These are phyloP conservation scores for Cheirogaleus medius DNA, from an alignment of 2,113 vertebrate species.

Conservation along the genomic window DNA sequence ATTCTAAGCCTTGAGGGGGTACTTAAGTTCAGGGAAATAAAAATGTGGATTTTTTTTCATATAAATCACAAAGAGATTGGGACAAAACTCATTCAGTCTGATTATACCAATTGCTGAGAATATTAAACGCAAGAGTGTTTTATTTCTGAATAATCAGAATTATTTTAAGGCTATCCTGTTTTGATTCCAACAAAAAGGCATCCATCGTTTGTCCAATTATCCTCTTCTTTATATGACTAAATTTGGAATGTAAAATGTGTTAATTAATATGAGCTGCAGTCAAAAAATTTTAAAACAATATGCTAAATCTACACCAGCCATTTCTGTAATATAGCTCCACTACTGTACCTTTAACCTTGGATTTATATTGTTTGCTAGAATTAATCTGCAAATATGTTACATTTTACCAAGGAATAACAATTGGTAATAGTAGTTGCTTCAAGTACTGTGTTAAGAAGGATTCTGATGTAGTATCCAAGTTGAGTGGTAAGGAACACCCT, in stretches of 20 bases:
- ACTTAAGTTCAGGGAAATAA: conserved; percentile 43
- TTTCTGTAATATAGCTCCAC: background rate
- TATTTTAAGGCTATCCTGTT: conserved; percentile 67
- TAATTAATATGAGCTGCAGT: background rate
- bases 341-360: conserved; percentile 21
- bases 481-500: background rate
- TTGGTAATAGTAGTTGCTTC: background rate
- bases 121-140: conserved; percentile 67
- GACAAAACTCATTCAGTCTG: conserved; percentile 50
- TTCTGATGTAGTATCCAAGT: background rate
- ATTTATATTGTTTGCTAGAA: background rate
- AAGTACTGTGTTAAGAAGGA: background rate
- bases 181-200: conserved; percentile 20
- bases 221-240: background rate
- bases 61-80: conserved; percentile 22
- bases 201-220: background rate
- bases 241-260: background rate
- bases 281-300: background rate
- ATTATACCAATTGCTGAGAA: conserved; percentile 67
- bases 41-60: background rate
- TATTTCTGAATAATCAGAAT: conserved; percentile 65
- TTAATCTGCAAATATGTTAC: background rate
- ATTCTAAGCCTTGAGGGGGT: conserved; percentile 39
- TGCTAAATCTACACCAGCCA: background rate
- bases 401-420: conserved; percentile 13